Percentiles rank a stretch among this genome's conserved stretches.
Evolutionary conservation across 2,113 vertebrate species (phyloP).

Genomic region (Opisthocomus hoazin): DNA sequence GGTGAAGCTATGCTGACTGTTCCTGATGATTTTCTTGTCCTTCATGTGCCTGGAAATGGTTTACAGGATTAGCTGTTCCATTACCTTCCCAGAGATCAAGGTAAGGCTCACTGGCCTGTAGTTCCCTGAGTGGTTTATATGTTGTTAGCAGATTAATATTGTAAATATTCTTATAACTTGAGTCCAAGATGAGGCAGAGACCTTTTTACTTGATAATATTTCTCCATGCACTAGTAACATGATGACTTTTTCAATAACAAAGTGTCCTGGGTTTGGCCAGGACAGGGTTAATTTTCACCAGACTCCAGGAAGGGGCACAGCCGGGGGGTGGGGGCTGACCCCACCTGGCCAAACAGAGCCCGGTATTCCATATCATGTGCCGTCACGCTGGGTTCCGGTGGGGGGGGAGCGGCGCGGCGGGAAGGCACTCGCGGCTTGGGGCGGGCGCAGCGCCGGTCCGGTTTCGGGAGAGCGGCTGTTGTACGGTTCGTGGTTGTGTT

Average conservation of each 20-base stretch:
- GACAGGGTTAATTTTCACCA: too few species aligned
- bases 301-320: too few species aligned
- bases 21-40: neutral
- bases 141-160: neutral
- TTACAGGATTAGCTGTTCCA: neutral
- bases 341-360: too few species aligned
- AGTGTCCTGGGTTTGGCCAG: too few species aligned
- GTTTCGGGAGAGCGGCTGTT: too few species aligned
- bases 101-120: neutral
- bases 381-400: too few species aligned
- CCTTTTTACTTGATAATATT: neutral
- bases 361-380: too few species aligned
- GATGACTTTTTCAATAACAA: neutral
- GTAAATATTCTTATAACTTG: neutral
- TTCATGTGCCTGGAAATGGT: neutral
- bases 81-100: neutral
- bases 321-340: too few species aligned
- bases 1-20: neutral
- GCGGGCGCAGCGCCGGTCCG: too few species aligned
- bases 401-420: too few species aligned
- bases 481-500: too few species aligned
- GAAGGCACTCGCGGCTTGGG: too few species aligned
- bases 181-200: neutral
- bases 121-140: neutral
- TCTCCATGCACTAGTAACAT: neutral